Evolutionary conservation across 2,113 vertebrate genomes (phyloP).

Genomic region (Jacana jacana): DNA sequence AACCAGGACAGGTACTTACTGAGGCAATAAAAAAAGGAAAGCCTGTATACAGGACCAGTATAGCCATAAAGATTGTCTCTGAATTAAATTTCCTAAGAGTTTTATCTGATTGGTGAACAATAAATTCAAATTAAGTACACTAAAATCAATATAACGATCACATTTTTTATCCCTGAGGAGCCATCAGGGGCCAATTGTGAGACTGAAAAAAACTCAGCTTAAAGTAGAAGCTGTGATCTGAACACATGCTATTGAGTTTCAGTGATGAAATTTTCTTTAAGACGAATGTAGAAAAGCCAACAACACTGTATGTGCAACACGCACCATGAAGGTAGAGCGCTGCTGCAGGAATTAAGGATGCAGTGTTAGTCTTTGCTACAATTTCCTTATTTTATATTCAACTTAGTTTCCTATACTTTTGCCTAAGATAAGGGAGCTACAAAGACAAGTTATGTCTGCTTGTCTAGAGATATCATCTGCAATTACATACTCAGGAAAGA

Average conservation of each 20-base stretch:
- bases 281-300: not conserved
- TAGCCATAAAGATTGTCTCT: not conserved
- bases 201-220: not conserved
- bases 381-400: not conserved
- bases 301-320: not conserved
- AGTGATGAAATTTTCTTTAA: not conserved
- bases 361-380: not conserved
- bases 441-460: not conserved
- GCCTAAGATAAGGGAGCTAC: not conserved
- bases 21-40: not conserved
- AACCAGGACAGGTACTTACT: not conserved
- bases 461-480: conserved; percentile 21
- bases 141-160: conserved; percentile 46
- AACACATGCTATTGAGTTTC: not conserved
- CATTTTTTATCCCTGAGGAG: not conserved
- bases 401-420: not conserved
- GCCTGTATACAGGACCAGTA: not conserved
- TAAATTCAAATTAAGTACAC: conserved; percentile 50
- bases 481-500: not conserved
- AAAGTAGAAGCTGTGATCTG: not conserved
- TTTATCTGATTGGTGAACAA: conserved; percentile 41
- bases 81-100: conserved; percentile 38
- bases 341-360: not conserved
- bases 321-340: not conserved
- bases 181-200: not conserved